These are phyloP conservation scores for Bolinopsis microptera DNA, from an alignment of 37 sponge, comb jelly and placozoan genomes.

Conservation along the genomic window DNA sequence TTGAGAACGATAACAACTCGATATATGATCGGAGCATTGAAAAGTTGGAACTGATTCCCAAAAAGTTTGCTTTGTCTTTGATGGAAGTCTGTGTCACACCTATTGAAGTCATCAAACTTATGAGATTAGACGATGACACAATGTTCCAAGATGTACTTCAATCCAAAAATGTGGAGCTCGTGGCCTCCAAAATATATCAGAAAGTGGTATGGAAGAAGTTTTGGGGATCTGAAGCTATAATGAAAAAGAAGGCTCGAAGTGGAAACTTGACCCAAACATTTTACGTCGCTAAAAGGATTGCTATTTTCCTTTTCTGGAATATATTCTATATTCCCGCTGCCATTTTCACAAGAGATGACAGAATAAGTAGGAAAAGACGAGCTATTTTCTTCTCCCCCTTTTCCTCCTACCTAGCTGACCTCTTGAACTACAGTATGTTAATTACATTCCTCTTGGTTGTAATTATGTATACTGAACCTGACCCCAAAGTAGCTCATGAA, in stretches of 20 bases:
- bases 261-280: background rate
- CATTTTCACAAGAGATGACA: background rate
- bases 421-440: background rate
- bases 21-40: background rate
- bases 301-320: constrained; percentile 5
- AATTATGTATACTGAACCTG: background rate
- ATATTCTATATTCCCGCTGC: background rate
- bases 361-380: background rate
- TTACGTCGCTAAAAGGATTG: background rate
- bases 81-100: background rate
- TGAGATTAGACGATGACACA: background rate
- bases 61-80: background rate
- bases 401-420: background rate
- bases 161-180: background rate
- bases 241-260: background rate
- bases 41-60: background rate
- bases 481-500: background rate
- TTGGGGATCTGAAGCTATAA: background rate
- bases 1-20: constrained; percentile 16
- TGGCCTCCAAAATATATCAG: background rate
- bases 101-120: background rate
- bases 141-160: background rate
- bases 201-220: constrained; percentile 12
- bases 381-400: background rate
- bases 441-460: background rate